Percentiles rank a stretch among this genome's conserved stretches.
phyloP scores from a whole-genome alignment of 2,797 vertebrate genomes.

The Echiichthys vipera region DNA sequence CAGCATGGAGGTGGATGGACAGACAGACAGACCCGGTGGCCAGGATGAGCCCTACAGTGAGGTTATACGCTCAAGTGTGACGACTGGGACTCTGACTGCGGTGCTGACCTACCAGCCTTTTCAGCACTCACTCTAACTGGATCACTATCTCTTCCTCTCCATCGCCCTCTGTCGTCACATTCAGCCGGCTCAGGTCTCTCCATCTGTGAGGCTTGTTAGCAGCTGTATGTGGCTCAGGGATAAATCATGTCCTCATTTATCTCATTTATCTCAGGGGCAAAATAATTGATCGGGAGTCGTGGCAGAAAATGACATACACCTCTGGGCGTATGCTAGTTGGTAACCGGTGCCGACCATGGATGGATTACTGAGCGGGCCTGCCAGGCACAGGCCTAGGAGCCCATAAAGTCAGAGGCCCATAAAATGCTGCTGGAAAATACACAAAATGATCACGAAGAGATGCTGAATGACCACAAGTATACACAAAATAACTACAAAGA shows the following conservation, averaged over 20 bases:
- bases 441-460: no score
- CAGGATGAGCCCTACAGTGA: not conserved
- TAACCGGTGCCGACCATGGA: not conserved
- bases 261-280: not conserved
- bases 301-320: not conserved
- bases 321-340: not conserved
- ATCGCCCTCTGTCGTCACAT: constrained; percentile 16
- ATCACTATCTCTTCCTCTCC: constrained; percentile 7
- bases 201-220: not conserved
- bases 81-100: not conserved
- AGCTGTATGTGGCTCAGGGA: constrained; percentile 2
- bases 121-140: constrained; percentile 5
- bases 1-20: constrained; percentile 18
- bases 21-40: not conserved
- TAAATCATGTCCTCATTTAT: not conserved
- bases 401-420: no score
- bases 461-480: no score
- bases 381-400: no score
- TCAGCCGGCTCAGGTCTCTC: not conserved
- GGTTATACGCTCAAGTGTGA: not conserved
- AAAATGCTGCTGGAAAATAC: no score
- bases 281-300: constrained; percentile 2
- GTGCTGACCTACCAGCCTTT: constrained; percentile 3
- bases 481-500: no score
- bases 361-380: no score